Base-by-base conservation (phyloP, 1,140 invertebrate species). In the Bombyx mandarina region DNA sequence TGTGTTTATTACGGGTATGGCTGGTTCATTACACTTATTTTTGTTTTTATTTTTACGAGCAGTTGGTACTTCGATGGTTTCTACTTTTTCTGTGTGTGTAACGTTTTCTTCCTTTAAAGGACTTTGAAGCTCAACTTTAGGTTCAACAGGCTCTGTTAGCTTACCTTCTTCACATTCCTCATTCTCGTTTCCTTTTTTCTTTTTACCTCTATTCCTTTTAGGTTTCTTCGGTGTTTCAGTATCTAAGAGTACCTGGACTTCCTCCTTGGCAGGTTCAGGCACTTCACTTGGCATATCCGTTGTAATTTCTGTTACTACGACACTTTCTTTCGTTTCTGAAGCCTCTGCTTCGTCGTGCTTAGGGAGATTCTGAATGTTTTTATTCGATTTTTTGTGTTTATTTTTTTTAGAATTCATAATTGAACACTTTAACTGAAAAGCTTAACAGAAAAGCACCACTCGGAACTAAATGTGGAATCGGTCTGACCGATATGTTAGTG, bases 161-260 rank as follows among this genome's bases (percentile, higher is more conserved):
- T 35, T 56, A n/a, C 52, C 42, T 57, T 35, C 43, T 44, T 58
- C 49, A 10, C 56, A 52, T n/a, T 46, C 18, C 54, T 48, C 43
- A 49, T 60, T 58, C 50, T 45, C 61, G 18, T 67, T 60, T 49
- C 58, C 52, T 57, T 69, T 62, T 61, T 73, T 70, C 56, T 84
- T 85, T 66, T 86, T 86, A 58, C 73, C 71, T 73, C 76, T 79
- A 49, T 73, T 81, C 60, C 83, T 71, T 66, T 86, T 82, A 6
- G 83, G 83, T 68, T 83, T 82, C n/a, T 79, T 77, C 3, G 83
- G 81, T 18, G 60, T 49, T n/a, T 76, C 71, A 62, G 66, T 53
- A 51, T 63, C 62, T 6, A 54, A 47, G 56, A 73, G 65, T 47
- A 49, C 45, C 46, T 45, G 8, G 43, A 56, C 52, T 50, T 51